A percentile compares a stretch with the other conserved stretches of the same genome.
phyloP scores from a whole-genome alignment of 2,113 vertebrate species.

The Hystrix brachyura region DNA sequence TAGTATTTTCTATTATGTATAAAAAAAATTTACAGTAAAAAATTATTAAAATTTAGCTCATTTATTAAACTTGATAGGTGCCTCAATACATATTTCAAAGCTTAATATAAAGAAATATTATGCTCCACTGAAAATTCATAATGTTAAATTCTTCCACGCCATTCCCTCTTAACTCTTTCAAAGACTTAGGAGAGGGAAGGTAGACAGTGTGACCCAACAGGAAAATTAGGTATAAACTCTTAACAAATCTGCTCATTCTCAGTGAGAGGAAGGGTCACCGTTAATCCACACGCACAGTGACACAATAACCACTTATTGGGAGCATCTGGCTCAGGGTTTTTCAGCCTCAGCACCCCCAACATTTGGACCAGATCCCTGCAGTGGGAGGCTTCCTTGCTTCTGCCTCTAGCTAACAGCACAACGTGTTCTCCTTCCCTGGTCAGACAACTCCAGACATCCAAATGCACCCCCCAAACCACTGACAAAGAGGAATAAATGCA shows the following conservation, averaged over 20 bases:
- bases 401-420: neutral
- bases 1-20: neutral
- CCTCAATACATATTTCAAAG: slow-evolving; percentile 28
- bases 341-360: neutral
- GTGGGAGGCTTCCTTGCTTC: neutral
- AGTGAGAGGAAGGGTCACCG: neutral
- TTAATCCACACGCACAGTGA: neutral
- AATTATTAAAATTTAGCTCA: slow-evolving; percentile 13
- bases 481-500: neutral
- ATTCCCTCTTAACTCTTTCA: neutral
- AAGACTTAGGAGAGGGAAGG: neutral
- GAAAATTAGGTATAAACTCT: neutral
- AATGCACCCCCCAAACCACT: neutral
- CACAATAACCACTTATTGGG: neutral
- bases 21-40: neutral
- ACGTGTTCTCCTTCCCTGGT: neutral
- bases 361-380: neutral
- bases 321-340: neutral
- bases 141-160: slow-evolving; percentile 11
- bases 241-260: neutral
- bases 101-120: slow-evolving; percentile 36
- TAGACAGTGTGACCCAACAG: neutral
- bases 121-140: slow-evolving; percentile 21
- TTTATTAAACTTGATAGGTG: slow-evolving; percentile 39
- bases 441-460: neutral